phyloP scores from a whole-genome alignment of 2,888 invertebrate species.

The Sinohyriopsis cumingii region DNA sequence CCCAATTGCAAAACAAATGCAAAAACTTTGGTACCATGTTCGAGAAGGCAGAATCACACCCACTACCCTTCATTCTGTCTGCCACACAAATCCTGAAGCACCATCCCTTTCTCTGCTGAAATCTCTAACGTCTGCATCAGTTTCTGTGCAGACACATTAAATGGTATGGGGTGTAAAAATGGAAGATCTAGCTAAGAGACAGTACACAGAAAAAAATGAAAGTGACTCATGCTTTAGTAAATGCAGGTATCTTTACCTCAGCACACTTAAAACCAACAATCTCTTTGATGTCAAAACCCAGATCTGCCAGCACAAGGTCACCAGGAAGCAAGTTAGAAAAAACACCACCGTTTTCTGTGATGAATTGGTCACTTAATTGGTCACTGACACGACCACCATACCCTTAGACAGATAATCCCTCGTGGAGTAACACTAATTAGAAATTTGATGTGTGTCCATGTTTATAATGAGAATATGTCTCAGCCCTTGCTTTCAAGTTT shows the following conservation, averaged over 20 bases:
- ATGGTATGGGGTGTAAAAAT: too few relatives aligned
- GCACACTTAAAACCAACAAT: conserved; percentile 31
- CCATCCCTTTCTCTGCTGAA: too few relatives aligned
- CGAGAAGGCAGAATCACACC: too few relatives aligned
- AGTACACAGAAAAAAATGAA: too few relatives aligned
- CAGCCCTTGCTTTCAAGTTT: conserved; percentile 29
- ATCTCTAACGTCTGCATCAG: too few relatives aligned
- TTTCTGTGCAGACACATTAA: too few relatives aligned
- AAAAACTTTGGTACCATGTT: too few relatives aligned
- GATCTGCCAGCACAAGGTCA: conserved; percentile 38
- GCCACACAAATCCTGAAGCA: too few relatives aligned
- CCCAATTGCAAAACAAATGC: too few relatives aligned
- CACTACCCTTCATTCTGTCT: too few relatives aligned
- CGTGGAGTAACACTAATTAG: conserved; percentile 51
- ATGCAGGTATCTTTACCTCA: conserved; percentile 33
- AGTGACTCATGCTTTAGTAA: conserved; percentile 38
- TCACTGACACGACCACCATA: conserved; percentile 43
- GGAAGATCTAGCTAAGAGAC: too few relatives aligned
- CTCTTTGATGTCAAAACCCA: conserved; percentile 37
- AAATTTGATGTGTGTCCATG: conserved; percentile 46
- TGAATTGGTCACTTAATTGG: conserved; percentile 37
- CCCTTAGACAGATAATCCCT: conserved; percentile 37
- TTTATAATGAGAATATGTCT: conserved; percentile 46
- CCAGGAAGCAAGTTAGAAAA: conserved; percentile 29
- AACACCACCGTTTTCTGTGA: conserved; percentile 42